Base-by-base conservation (phyloP, 2,797 vertebrate genomes). In the Salarias fasciatus region DNA sequence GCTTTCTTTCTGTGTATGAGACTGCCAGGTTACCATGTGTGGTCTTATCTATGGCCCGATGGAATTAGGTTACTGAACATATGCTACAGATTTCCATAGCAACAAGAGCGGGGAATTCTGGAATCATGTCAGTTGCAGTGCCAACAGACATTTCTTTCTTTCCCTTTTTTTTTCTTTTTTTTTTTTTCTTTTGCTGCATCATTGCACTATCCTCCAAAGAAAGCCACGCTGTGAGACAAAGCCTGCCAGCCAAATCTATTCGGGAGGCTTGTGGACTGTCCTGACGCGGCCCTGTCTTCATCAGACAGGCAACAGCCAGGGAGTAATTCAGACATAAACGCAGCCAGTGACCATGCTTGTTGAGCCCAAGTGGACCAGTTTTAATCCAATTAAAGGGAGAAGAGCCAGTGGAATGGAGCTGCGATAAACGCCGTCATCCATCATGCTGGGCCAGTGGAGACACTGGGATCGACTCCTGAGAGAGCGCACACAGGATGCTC, bases 51-150 rank as follows among this genome's bases (percentile, higher is more conserved):
- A 30, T 43, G 43, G 55, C 71, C 75, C 56, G 61, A 38, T 55
- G 57, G 67, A 87, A 86, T 81, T 77, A 83, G 83, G 79, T 82
- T 86, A 82, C 80, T 52, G 75, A 84, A 77, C 84, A 86, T 88
- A 89, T 88, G 85, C 80, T 80, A 83, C 82, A 75, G 75, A 89
- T 88, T 87, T 83, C 85, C 83, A 90, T 89, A 86, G 88, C 81
- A 91, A 89, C 83, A 83, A 57, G 78, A 78, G 77, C 33, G 46
- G 58, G 81, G 75, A 75, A 69, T 77, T 83, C 81, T 85, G 66
- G 63, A 86, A 74, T 69, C 69, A 75, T 82, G 85, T 86, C 80
- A 86, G 74, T 55, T 11, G 70, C 60, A 40, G 60, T 61, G 74
- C 83, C 74, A 85, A 83, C 57, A 53, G 75, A 65, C 52, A 14